A percentile compares a stretch with the other conserved stretches of the same genome.
phyloP scores from a whole-genome alignment of 2,113 vertebrate genomes.

The Pantherophis guttatus region DNA sequence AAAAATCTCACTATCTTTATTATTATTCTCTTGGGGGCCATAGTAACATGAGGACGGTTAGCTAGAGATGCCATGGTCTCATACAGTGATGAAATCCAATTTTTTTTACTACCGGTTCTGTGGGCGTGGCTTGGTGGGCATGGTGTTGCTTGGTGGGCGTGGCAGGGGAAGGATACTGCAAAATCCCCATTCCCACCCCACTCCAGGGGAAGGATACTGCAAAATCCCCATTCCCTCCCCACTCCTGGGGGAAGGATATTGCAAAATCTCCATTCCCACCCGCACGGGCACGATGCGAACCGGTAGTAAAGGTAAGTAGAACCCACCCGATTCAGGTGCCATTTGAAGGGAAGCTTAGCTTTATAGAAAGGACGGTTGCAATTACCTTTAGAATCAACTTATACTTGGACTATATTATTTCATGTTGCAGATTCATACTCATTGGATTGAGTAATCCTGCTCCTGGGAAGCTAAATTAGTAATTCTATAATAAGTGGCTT shows the following conservation, averaged over 20 bases:
- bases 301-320: no score
- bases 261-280: no score
- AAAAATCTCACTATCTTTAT: neutral
- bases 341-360: neutral
- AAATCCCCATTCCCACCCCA: no score
- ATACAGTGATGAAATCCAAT: neutral
- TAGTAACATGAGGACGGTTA: neutral
- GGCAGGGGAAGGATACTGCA: no score
- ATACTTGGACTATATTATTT: neutral
- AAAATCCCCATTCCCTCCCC: no score
- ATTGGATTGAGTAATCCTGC: neutral
- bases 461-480: neutral
- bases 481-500: neutral
- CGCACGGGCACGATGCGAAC: no score
- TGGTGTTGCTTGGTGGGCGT: no score
- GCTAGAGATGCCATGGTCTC: neutral
- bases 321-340: neutral
- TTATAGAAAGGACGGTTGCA: neutral
- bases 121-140: no score
- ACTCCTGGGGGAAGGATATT: no score
- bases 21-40: neutral
- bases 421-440: neutral
- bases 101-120: no score
- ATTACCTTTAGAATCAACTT: neutral
- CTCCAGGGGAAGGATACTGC: no score